Conservation (phyloP, 2,888 invertebrate genomes). For the Parthenolecanium corni region DNA sequence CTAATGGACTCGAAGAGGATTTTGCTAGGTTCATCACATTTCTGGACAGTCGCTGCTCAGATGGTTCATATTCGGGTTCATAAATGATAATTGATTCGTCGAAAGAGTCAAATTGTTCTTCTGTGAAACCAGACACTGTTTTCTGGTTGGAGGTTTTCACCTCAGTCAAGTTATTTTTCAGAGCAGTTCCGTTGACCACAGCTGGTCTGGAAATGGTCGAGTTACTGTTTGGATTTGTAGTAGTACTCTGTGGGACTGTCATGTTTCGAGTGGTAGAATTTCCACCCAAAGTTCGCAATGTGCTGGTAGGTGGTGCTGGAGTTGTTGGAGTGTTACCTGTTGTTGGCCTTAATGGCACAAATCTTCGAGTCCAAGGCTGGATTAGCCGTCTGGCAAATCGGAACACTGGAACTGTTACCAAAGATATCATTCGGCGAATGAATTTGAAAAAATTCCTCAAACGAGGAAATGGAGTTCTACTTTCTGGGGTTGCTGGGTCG, state of each 20-base stretch:
- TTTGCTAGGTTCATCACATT: background rate
- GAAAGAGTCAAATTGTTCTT: background rate
- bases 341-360: background rate
- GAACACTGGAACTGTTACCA: conserved; percentile 9
- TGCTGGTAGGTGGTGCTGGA: background rate
- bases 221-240: too few relatives aligned
- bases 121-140: too few relatives aligned
- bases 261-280: too few relatives aligned
- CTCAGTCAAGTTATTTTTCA: too few relatives aligned
- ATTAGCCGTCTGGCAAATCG: conserved; percentile 12
- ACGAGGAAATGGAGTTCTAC: background rate
- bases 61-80: background rate
- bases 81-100: conserved; percentile 15
- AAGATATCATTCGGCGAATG: conserved; percentile 5
- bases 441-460: conserved; percentile 8
- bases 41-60: background rate
- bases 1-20: background rate
- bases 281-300: background rate
- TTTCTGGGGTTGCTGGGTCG: background rate
- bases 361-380: conserved; percentile 2
- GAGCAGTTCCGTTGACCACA: too few relatives aligned
- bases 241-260: too few relatives aligned
- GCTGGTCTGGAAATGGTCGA: too few relatives aligned
- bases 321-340: background rate
- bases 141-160: too few relatives aligned